These are phyloP conservation scores for Hypotaenidia philippensis DNA, from an alignment of 2,797 vertebrate species.

Conservation along the genomic window DNA sequence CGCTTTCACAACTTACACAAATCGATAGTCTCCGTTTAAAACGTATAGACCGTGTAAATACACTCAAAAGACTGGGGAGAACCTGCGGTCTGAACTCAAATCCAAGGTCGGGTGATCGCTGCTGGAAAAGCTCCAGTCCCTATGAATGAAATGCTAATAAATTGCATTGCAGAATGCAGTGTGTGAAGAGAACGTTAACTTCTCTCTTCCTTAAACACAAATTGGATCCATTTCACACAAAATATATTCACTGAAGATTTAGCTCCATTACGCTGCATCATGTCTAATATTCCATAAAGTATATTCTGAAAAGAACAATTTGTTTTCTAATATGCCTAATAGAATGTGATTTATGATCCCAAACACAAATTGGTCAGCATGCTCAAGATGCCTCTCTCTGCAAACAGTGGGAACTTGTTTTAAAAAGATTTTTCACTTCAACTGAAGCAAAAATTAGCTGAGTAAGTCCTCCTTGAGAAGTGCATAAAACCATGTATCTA, in stretches of 20 bases:
- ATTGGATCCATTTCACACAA: neutral
- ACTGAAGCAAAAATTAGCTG: constrained; percentile 16
- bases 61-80: neutral
- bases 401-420: neutral
- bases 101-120: constrained; percentile 36
- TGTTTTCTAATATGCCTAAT: constrained; percentile 52
- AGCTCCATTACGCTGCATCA: neutral
- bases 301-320: constrained; percentile 14
- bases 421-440: neutral
- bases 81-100: neutral
- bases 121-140: constrained; percentile 46
- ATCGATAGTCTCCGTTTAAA: neutral
- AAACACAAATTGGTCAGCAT: constrained; percentile 33
- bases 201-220: neutral
- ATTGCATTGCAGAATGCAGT: neutral
- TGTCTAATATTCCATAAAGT: constrained; percentile 18
- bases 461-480: neutral
- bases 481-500: constrained; percentile 6
- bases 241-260: neutral
- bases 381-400: neutral
- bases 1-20: neutral
- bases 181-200: neutral
- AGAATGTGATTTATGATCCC: constrained; percentile 44
- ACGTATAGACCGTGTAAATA: neutral
- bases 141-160: constrained; percentile 29